These are phyloP conservation scores for Cyaniris semiargus DNA, from an alignment of 2,888 invertebrate species.

Conservation along the genomic window DNA sequence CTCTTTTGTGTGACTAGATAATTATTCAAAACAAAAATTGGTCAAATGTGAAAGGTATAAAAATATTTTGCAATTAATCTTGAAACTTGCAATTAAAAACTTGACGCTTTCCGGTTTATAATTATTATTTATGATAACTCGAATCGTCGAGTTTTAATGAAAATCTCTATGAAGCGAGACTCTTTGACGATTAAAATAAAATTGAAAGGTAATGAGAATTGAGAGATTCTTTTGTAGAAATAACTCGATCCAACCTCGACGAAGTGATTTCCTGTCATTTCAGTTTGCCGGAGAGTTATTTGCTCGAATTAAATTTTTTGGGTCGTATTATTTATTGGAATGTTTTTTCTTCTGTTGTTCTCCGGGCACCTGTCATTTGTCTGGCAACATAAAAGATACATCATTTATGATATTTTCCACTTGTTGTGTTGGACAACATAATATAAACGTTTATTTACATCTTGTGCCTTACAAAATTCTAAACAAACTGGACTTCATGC, in stretches of 20 bases:
- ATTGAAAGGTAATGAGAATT: constrained; percentile 9
- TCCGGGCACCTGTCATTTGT: neutral
- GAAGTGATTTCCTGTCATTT: constrained; percentile 12
- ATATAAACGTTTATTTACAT: neutral
- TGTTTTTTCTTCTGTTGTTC: neutral
- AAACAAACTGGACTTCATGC: neutral
- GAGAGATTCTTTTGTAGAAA: constrained; percentile 19
- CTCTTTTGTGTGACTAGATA: constrained; percentile 20
- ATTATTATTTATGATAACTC: neutral
- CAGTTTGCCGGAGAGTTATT: constrained; percentile 8
- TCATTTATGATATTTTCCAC: neutral
- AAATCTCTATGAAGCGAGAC: neutral
- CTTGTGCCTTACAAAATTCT: neutral
- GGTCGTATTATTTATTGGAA: constrained; percentile 2
- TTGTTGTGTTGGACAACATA: no score
- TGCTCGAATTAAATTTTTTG: constrained; percentile 4
- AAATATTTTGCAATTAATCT: constrained; percentile 16
- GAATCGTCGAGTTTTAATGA: neutral
- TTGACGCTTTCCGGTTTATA: constrained; percentile 6
- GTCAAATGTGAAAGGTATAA: constrained; percentile 30
- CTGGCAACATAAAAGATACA: neutral
- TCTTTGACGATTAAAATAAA: constrained; percentile 1
- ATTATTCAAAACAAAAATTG: constrained; percentile 27
- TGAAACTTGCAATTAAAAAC: constrained; percentile 12
- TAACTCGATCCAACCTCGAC: neutral